Base-by-base conservation (phyloP, 35 echinoderm and acorn worm species). In the Ophiothrix spiculata region DNA sequence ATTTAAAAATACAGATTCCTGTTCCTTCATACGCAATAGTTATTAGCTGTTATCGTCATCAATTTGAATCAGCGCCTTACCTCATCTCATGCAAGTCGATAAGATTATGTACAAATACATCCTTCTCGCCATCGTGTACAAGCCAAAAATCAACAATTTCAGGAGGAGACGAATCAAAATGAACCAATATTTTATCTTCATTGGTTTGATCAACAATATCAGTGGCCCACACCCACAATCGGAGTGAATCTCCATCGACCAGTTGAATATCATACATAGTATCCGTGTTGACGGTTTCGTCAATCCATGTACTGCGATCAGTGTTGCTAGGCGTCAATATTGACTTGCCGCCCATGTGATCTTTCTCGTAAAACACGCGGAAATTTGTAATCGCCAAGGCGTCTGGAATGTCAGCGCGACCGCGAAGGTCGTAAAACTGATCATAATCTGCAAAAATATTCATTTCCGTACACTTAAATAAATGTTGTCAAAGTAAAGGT, bases 91-190 rank as follows among this genome's bases (percentile, higher is more conserved):
- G 75, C 21, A 86, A 33, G 0, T 86, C 75, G 39, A 77, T 37
- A 15, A 64, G 37, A 32, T 77, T 75, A 21, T 86, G 84, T 8
- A 78, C 74, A 75, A 37, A 32, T 33, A 86, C 17, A 77, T 76
- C 74, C 0, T 32, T 34, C 36, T 77, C 32, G 0, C 74, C 74
- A 40, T 46, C 64, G 37, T 40, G 37, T 16, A 54, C 75, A 33
- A 78, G 40, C 39, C 64, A 86, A 39, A 78, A 77, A 34, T 76
- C 75, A 77, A 41, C 37, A 32, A 86, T 77, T 0, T 77, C 74
- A 31, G 84, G 84, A 3, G 84, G 84, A 36, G 84, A 77, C 19
- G 84, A 86, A 77, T 86, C 84, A 77, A 40, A 56, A 42, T 86
- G 84, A 29, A 86, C 69, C 74, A 86, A 77, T 32, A 77, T 32